These are phyloP conservation scores for Oreochromis mossambicus DNA, from an alignment of 2,797 vertebrate genomes.

Conservation along the genomic window DNA sequence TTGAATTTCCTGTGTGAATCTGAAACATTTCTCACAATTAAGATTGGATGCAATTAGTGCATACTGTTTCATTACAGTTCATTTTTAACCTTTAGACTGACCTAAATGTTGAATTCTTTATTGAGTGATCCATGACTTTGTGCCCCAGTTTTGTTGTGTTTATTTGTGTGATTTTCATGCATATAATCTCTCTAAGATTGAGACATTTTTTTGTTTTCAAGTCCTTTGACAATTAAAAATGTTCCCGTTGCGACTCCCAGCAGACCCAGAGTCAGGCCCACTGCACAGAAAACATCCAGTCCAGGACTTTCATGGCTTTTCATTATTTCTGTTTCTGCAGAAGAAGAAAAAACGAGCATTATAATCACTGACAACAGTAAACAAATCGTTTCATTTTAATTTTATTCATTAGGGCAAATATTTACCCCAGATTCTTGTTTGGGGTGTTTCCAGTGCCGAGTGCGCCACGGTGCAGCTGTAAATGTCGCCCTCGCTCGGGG, in stretches of 20 bases:
- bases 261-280: constrained; percentile 36
- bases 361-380: neutral
- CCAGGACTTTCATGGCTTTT: neutral
- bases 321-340: constrained; percentile 29
- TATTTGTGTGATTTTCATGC: neutral
- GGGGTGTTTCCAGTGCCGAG: constrained; percentile 40
- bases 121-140: neutral
- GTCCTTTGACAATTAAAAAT: constrained; percentile 29
- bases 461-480: constrained; percentile 75
- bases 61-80: neutral
- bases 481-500: neutral
- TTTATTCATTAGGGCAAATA: neutral
- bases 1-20: neutral
- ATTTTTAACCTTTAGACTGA: neutral
- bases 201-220: neutral
- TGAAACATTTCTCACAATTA: neutral
- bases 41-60: neutral
- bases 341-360: neutral
- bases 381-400: neutral
- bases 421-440: constrained; percentile 71
- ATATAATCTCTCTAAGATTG: neutral
- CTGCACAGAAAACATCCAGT: constrained; percentile 35
- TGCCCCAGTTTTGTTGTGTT: neutral
- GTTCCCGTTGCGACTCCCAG: constrained; percentile 24
- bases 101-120: neutral